phyloP scores from a whole-genome alignment of 2,888 invertebrate genomes.

The Helobdella robusta region DNA sequence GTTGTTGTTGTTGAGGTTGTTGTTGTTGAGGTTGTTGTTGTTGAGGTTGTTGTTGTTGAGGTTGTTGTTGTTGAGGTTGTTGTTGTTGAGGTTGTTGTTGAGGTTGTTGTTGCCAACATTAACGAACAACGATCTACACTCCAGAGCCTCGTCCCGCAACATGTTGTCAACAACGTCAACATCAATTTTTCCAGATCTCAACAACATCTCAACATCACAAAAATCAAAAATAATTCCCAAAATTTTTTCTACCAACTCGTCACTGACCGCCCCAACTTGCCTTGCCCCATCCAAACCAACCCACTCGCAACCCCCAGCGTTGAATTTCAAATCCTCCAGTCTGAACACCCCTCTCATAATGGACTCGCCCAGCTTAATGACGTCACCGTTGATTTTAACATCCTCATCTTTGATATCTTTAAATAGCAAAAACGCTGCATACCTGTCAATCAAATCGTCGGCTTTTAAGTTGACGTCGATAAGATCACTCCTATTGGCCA shows the following conservation, averaged over 20 bases:
- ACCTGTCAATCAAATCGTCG: conserved; percentile 15
- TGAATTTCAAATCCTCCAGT: background rate
- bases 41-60: no score
- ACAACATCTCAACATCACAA: no score
- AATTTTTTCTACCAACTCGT: conserved; percentile 41
- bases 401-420: conserved; percentile 12
- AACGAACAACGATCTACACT: no score
- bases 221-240: no score
- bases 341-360: conserved; percentile 11
- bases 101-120: no score
- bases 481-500: conserved; percentile 62
- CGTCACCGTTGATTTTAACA: background rate
- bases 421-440: background rate
- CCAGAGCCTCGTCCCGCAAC: no score
- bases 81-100: no score
- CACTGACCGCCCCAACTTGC: conserved; percentile 41
- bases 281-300: conserved; percentile 40
- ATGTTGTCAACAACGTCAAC: no score
- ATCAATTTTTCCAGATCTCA: no score
- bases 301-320: conserved; percentile 32
- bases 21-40: no score
- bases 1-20: no score
- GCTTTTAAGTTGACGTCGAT: conserved; percentile 11
- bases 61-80: no score
- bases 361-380: conserved; percentile 1